Conservation (phyloP, 1,140 invertebrate genomes). For the Pachyrhynchus sulphureomaculatus region DNA sequence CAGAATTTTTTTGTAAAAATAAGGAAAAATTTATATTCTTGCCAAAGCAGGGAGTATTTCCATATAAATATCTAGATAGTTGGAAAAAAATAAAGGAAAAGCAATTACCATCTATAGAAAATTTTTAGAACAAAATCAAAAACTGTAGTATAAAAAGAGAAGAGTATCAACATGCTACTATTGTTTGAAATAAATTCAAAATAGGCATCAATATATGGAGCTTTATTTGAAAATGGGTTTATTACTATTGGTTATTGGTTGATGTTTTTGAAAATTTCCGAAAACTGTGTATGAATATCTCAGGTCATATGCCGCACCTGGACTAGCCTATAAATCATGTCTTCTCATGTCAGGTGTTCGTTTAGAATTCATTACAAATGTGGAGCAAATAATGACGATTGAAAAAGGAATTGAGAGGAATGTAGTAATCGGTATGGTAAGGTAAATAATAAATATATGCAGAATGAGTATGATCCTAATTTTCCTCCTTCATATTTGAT, state of each 20-base stretch:
- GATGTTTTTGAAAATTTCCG: constrained; percentile 53
- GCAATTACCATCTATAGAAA: neutral
- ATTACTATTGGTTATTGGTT: too few species aligned
- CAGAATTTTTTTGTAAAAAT: constrained; percentile 16
- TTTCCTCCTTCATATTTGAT: constrained; percentile 46
- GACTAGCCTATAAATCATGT: constrained; percentile 26
- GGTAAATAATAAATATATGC: constrained; percentile 51
- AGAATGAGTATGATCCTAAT: constrained; percentile 47
- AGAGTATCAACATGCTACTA: constrained; percentile 43
- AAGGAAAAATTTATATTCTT: constrained; percentile 38
- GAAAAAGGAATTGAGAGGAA: constrained; percentile 43
- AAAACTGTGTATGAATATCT: constrained; percentile 45
- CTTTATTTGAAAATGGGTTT: too few species aligned
- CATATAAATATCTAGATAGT: constrained; percentile 42
- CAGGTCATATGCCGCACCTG: constrained; percentile 48
- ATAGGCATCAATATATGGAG: constrained; percentile 47
- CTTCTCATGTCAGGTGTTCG: constrained; percentile 34
- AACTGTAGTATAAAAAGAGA: constrained; percentile 44
- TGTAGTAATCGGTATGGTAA: constrained; percentile 43
- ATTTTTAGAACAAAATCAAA: constrained; percentile 49
- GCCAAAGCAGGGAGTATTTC: constrained; percentile 42
- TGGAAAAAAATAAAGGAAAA: neutral
- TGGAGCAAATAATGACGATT: constrained; percentile 46
- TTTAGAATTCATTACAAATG: constrained; percentile 45
- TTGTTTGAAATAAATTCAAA: constrained; percentile 52